Evolutionary conservation across 2,797 vertebrate species (phyloP).

Genomic region (Anguilla obscura): DNA sequence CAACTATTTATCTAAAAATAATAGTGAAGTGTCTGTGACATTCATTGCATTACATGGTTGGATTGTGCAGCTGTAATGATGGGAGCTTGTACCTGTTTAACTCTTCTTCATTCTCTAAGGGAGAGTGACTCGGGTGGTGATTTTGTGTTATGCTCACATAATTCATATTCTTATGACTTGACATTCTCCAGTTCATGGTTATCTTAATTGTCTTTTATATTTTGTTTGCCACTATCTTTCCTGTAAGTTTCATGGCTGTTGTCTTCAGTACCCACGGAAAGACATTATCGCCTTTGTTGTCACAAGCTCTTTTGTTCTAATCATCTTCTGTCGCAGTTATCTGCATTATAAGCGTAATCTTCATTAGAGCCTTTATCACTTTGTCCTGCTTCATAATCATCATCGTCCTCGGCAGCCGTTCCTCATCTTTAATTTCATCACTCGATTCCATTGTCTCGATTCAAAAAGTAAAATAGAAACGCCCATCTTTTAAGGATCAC

Average conservation of each 20-base stretch:
- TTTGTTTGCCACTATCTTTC: background rate
- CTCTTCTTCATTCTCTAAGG: background rate
- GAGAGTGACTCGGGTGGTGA: background rate
- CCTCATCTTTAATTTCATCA: background rate
- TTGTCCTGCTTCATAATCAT: background rate
- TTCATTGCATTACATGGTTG: background rate
- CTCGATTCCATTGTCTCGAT: background rate
- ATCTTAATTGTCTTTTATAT: background rate
- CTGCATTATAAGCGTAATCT: background rate
- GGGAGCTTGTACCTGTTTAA: background rate
- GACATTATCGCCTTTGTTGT: background rate
- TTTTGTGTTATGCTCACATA: background rate
- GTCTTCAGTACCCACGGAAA: background rate
- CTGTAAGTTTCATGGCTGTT: background rate
- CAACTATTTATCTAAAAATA: background rate
- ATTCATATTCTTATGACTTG: background rate
- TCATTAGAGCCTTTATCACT: background rate
- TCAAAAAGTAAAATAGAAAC: background rate
- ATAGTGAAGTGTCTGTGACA: background rate
- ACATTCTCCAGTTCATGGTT: background rate
- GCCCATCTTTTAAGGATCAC: background rate
- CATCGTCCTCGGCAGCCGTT: background rate
- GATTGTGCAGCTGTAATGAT: conserved; percentile 8
- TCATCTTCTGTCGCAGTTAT: background rate
- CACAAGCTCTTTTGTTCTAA: background rate